Percentiles rank a stretch among this genome's conserved stretches.
Conservation (phyloP, 2,113 vertebrate genomes). For the Onychostruthus taczanowskii region DNA sequence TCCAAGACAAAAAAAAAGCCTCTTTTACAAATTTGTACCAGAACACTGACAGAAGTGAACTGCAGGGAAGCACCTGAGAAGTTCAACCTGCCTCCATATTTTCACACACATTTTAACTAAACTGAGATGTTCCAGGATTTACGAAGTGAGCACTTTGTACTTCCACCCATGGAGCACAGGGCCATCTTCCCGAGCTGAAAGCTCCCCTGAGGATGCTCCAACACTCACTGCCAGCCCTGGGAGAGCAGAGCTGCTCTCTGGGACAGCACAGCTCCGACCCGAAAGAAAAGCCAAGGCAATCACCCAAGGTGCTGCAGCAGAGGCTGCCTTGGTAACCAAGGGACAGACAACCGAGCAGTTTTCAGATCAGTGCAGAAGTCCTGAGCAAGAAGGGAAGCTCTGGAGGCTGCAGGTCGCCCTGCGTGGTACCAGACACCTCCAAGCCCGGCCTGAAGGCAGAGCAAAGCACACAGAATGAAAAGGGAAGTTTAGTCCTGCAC, state of each 20-base stretch:
- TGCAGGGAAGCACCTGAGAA: background rate
- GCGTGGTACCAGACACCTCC: accelerated
- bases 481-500: background rate
- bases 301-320: background rate
- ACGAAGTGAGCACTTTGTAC: background rate
- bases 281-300: background rate
- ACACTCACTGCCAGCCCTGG: background rate
- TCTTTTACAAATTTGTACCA: background rate
- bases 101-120: accelerated
- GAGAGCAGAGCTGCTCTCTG: background rate
- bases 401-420: background rate
- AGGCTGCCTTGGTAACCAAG: background rate
- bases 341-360: background rate
- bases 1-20: background rate
- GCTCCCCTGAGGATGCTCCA: background rate
- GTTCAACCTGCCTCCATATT: background rate
- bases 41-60: background rate
- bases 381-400: background rate
- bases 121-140: background rate
- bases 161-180: accelerated
- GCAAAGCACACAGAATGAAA: background rate
- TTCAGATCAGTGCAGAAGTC: background rate
- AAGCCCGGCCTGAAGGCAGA: background rate
- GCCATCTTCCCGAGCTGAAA: accelerated
- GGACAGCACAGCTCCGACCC: background rate